phyloP scores from a whole-genome alignment of 2,888 invertebrate genomes.

The Blera fallax region DNA sequence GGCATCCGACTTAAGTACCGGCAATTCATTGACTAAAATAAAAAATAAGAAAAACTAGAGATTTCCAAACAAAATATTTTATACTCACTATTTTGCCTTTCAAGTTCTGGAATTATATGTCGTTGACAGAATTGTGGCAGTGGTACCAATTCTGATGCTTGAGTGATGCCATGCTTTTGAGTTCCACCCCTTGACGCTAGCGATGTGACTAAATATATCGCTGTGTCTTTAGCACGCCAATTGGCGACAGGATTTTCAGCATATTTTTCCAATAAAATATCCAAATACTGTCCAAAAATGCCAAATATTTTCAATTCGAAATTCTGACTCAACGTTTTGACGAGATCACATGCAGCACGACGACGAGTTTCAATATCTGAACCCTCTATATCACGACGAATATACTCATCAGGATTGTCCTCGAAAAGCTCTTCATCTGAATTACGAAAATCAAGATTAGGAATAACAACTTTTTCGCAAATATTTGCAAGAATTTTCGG shows the following conservation, averaged over 20 bases:
- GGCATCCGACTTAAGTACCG: conserved; percentile 97
- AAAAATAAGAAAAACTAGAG: not conserved
- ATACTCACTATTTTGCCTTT: conserved; percentile 86
- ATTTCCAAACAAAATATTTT: not conserved
- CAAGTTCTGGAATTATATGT: conserved; percentile 93
- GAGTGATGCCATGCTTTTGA: conserved; percentile 94
- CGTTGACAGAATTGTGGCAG: conserved; percentile 93
- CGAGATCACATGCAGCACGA: conserved; percentile 97
- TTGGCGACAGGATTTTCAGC: conserved; percentile 87
- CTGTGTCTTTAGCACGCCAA: conserved; percentile 98
- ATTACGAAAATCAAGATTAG: conserved; percentile 97
- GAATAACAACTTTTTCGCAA: conserved; percentile 99
- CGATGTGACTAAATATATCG: conserved; percentile 97
- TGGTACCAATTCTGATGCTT: conserved; percentile 94
- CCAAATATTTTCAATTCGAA: conserved; percentile 94
- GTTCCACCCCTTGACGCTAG: conserved; percentile 95
- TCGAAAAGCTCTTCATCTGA: conserved; percentile 98
- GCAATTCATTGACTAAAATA: conserved; percentile 89
- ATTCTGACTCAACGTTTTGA: conserved; percentile 93
- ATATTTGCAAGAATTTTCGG: conserved; percentile 93
- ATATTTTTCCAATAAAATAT: conserved; percentile 86
- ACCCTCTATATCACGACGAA: conserved; percentile 97
- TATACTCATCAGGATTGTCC: conserved; percentile 99
- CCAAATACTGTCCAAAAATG: conserved; percentile 92
- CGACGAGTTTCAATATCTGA: conserved; percentile 98